Evolutionary conservation across 2,797 vertebrate species (phyloP), one percentile per base, ranked within the genome.

Genomic region (Falco biarmicus): DNA sequence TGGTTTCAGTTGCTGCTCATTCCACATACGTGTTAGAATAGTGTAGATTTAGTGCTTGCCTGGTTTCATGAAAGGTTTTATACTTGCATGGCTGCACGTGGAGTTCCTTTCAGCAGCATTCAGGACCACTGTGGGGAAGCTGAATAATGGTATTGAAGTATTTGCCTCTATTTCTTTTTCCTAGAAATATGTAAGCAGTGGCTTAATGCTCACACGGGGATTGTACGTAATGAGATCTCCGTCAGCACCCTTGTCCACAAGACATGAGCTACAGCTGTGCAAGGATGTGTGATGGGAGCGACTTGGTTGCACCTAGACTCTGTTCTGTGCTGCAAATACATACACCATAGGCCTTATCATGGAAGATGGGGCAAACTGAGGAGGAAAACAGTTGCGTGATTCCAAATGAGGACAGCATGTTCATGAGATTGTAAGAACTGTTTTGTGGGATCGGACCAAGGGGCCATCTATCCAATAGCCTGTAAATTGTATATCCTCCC

Each of bases 21-120:
- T 90, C 43, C 48, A 29, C 16, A 12, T 14, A 7, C 41, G 5
- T 0, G 1, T 24, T 79, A 70, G 34, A 76, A 41, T 8, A 29
- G 47, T 5, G 20, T 61, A 77, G 95, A 61, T 90, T 86, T 73
- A 83, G 24, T 0, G 10, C 70, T 94, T 0, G 6, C 54, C 73
- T 91, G 63, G 59, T 89, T 84, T 88, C 54, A 10, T 41, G 63
- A 39, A 69, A 65, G 61, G 71, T 93, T 92, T 96, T 83, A 16
- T 87, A 15, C 25, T 54, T 71, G 79, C 79, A 61, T 0, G 5
- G 56, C 85, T 87, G 80, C 85, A 77, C 56, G 9, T 19, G 51
- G 60, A 79, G 77, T 45, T 86, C n/a, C 50, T 87, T 81, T 83
- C 91, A 93, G 81, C 69, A 86, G 65, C 61, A 9, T 88, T 92